Percentiles rank a stretch among this genome's conserved stretches.
phyloP scores from a whole-genome alignment of 2,113 vertebrate species.

The Trachemys scripta region DNA sequence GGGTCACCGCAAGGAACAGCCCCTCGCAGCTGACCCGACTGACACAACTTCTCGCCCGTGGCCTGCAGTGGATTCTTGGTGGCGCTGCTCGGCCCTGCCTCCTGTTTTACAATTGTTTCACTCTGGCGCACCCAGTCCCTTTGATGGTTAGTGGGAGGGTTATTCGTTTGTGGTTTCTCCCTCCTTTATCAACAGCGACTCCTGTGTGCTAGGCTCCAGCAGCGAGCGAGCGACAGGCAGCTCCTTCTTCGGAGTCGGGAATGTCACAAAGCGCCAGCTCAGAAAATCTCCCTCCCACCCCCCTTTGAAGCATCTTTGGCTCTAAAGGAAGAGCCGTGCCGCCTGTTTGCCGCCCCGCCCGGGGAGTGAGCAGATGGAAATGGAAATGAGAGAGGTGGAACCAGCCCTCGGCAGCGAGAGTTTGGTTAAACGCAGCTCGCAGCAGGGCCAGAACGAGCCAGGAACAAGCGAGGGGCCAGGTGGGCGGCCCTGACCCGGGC shows the following conservation, averaged over 20 bases:
- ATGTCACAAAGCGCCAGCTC: too few relatives aligned
- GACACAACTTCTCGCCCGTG: too few relatives aligned
- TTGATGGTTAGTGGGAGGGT: not conserved
- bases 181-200: not conserved
- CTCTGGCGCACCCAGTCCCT: not conserved
- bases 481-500: not conserved
- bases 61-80: too few relatives aligned
- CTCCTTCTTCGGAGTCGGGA: not conserved
- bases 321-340: not conserved
- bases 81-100: too few relatives aligned
- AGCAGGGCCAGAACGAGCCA: not conserved
- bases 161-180: not conserved
- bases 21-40: too few relatives aligned
- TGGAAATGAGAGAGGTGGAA: too few relatives aligned
- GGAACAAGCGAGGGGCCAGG: not conserved
- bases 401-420: too few relatives aligned
- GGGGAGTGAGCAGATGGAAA: too few relatives aligned
- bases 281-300: not conserved
- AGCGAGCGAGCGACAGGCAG: not conserved
- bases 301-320: not conserved
- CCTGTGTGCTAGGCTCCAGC: not conserved
- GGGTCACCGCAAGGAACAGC: too few relatives aligned
- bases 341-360: too few relatives aligned
- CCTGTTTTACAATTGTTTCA: too few relatives aligned
- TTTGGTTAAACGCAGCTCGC: not conserved